Evolutionary conservation across 2,113 vertebrate genomes (phyloP), one percentile per base, ranked within the genome.

Genomic region (Aplodontia rufa): DNA sequence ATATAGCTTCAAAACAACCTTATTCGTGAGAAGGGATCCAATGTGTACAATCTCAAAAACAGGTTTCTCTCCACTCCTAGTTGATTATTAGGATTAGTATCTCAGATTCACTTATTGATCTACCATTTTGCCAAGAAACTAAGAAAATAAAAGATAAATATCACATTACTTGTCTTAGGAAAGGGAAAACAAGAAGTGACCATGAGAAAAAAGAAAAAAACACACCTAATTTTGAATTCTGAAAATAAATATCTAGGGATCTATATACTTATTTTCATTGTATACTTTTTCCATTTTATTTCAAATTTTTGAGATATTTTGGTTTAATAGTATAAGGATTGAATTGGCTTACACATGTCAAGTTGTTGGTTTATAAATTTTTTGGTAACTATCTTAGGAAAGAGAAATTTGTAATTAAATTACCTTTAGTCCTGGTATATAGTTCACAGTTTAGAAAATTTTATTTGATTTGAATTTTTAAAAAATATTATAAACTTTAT

Each of bases 331-430:
- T 84, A 8, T 69, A 86, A 75, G 10, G 71, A 64, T 71, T 75
- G 17, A 32, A 64, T 83, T 96, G 45, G 22, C 32, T 74, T 94
- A 72, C 17, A 37, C 58, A 64, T 86, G 71, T 75, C 28, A 80
- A 93, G 17, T 80, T 93, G 42, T 49, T 96, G 17, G 51, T 55
- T 78, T 71, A 26, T 24, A 32, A 45, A 2, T 76, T 24, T 86
- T 95, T 97, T 94, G 93, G 19, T 79, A 30, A 45, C 45, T 86
- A 0, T 84, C 49, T 96, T 40, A 94, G 84, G 40, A 86, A 97
- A 71, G 75, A 68, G 3, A 45, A 22, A 74, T 37, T 94, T 60
- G 51, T 60, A 96, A 85, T 80, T 84, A n/a, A n/a, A n/a, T n/a
- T 6, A 82, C 88, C 72, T 9, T 76, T 55, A 20, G 93, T 74